These are phyloP conservation scores for Mystacides longicornis DNA, from an alignment of 2,888 invertebrate species.

Conservation along the genomic window DNA sequence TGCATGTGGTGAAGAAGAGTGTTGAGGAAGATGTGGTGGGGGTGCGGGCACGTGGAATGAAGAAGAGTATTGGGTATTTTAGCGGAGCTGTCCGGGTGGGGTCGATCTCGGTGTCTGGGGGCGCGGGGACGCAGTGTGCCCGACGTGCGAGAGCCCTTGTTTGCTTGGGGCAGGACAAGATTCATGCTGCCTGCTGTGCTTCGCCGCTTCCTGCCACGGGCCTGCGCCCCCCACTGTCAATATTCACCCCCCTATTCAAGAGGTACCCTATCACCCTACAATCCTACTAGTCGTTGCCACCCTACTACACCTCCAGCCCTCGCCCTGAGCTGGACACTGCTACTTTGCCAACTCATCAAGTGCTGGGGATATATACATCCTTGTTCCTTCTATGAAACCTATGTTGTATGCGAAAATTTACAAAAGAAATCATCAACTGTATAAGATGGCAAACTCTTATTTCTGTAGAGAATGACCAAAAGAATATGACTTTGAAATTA, in stretches of 20 bases:
- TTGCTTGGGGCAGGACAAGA: slow-evolving; percentile 28
- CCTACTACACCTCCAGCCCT: background rate
- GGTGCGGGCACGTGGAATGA: slow-evolving; percentile 2
- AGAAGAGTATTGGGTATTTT: slow-evolving; percentile 1
- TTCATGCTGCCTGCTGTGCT: slow-evolving; percentile 46
- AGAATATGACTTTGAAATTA: too few species aligned
- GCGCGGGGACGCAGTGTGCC: slow-evolving; percentile 23
- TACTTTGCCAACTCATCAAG: too few species aligned
- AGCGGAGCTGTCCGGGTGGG: slow-evolving; percentile 32
- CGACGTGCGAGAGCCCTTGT: slow-evolving; percentile 19
- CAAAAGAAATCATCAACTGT: too few species aligned
- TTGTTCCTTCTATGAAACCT: too few species aligned
- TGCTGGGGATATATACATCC: too few species aligned
- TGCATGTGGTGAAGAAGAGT: background rate
- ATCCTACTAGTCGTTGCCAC: background rate
- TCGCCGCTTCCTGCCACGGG: slow-evolving; percentile 59
- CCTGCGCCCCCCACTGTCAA: slow-evolving; percentile 64
- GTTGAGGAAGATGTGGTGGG: slow-evolving; percentile 1
- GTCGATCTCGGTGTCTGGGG: slow-evolving; percentile 25
- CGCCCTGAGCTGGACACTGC: background rate
- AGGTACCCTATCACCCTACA: slow-evolving; percentile 43
- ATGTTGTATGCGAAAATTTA: too few species aligned
- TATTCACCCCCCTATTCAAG: slow-evolving; percentile 62
- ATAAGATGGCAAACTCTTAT: too few species aligned
- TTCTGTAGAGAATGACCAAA: too few species aligned